These are phyloP conservation scores for Actias luna DNA, from an alignment of 2,888 invertebrate genomes.

Conservation along the genomic window DNA sequence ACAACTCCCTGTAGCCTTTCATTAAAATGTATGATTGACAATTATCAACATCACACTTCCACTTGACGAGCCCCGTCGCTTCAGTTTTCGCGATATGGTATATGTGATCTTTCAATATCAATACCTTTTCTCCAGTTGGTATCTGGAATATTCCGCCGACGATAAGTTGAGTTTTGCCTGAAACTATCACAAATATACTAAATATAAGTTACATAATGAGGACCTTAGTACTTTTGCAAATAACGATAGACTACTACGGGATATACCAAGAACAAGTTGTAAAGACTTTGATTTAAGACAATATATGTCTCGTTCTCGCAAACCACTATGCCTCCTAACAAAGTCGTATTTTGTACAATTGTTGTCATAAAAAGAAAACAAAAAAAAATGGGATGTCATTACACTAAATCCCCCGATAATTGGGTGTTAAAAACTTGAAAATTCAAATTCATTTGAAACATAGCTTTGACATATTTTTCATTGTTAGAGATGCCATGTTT, in stretches of 20 bases:
- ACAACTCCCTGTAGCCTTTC: constrained; percentile 10
- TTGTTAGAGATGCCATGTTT: too few species aligned
- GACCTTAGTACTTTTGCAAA: neutral
- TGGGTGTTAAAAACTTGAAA: too few species aligned
- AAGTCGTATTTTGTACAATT: too few species aligned
- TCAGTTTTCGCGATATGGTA: neutral
- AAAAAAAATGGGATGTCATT: too few species aligned
- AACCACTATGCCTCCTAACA: too few species aligned
- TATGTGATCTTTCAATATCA: constrained; percentile 16
- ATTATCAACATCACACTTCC: constrained; percentile 11
- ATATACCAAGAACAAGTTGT: too few species aligned
- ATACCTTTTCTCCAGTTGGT: constrained; percentile 14
- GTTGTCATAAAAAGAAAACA: too few species aligned
- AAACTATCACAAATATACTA: neutral
- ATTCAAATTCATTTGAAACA: too few species aligned
- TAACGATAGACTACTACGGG: neutral
- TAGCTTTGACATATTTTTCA: too few species aligned
- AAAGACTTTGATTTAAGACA: too few species aligned
- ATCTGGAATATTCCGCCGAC: constrained; percentile 20
- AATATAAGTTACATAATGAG: neutral
- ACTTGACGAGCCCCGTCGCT: neutral
- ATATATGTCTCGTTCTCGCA: too few species aligned
- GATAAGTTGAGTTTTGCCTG: constrained; percentile 3
- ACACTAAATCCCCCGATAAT: too few species aligned
- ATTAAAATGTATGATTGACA: constrained; percentile 14